Evolutionary conservation across 2,888 invertebrate species (phyloP).

Genomic region (Megamerina dolium): DNA sequence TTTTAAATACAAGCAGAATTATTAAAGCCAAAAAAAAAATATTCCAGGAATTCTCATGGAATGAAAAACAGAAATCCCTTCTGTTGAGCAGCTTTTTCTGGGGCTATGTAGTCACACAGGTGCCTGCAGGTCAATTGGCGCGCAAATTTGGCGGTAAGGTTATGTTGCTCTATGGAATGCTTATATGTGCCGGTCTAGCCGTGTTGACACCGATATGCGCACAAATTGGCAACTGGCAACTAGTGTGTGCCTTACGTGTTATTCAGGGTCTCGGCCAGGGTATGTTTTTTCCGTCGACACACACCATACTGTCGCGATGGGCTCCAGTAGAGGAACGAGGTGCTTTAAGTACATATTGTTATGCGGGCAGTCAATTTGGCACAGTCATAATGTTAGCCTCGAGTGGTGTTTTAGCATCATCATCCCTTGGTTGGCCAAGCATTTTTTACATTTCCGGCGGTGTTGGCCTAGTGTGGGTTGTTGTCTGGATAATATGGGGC

Average conservation of each 20-base stretch:
- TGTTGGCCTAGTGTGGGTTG: conserved; percentile 57
- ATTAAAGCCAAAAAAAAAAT: too few relatives aligned
- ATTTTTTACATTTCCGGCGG: conserved; percentile 70
- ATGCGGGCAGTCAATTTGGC: conserved; percentile 71
- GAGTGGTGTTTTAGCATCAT: conserved; percentile 65
- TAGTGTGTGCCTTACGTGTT: conserved; percentile 56
- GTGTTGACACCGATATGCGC: conserved; percentile 61
- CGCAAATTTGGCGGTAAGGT: conserved; percentile 61
- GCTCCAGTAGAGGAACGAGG: conserved; percentile 63
- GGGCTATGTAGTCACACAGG: conserved; percentile 59
- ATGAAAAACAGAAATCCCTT: conserved; percentile 52
- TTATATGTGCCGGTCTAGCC: conserved; percentile 56
- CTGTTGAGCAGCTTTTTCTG: conserved; percentile 63
- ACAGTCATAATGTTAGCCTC: conserved; percentile 66
- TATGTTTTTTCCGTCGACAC: conserved; percentile 60
- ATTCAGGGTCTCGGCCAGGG: conserved; percentile 65
- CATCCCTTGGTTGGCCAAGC: conserved; percentile 67
- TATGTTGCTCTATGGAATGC: conserved; percentile 52
- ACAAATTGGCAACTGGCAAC: conserved; percentile 53
- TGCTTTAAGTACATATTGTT: conserved; percentile 58
- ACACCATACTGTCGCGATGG: conserved; percentile 65
- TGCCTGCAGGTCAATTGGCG: conserved; percentile 63
- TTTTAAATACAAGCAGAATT: neutral
- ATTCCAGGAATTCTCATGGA: conserved; percentile 58
- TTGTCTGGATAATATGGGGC: conserved; percentile 58